Conservation (phyloP, 2,113 vertebrate species). For the Nansenia antarctica region DNA sequence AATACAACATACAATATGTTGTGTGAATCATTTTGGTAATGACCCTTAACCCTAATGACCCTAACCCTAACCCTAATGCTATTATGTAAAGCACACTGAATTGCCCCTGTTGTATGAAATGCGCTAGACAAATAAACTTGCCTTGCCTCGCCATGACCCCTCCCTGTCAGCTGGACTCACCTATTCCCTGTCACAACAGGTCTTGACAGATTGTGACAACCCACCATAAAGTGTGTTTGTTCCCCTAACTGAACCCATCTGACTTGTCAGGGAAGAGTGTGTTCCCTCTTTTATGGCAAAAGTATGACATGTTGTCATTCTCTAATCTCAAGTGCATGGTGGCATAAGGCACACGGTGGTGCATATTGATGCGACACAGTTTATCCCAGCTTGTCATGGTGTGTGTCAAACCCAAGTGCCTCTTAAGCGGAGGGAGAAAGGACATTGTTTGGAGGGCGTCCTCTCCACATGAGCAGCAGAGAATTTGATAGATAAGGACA, state of each 20-base stretch:
- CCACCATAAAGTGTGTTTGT: slow-evolving; percentile 9
- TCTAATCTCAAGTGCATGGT: slow-evolving; percentile 54
- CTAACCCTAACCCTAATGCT: too few species aligned
- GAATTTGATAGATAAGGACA: slow-evolving; percentile 46
- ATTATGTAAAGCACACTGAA: too few species aligned
- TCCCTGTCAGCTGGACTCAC: slow-evolving; percentile 30
- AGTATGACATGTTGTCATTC: slow-evolving; percentile 65
- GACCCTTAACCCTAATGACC: too few species aligned
- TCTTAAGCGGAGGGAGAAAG: slow-evolving; percentile 42
- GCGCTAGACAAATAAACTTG: too few species aligned
- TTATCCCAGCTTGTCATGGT: slow-evolving; percentile 54
- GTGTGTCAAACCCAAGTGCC: slow-evolving; percentile 49
- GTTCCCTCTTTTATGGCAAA: slow-evolving; percentile 35
- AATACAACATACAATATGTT: too few species aligned
- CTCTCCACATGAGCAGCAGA: slow-evolving; percentile 55
- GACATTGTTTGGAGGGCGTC: slow-evolving; percentile 54
- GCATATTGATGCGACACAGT: slow-evolving; percentile 58
- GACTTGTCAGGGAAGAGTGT: slow-evolving; percentile 44
- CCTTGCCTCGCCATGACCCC: too few species aligned
- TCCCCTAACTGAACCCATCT: slow-evolving; percentile 35
- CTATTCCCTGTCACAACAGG: slow-evolving; percentile 43
- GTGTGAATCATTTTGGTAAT: too few species aligned
- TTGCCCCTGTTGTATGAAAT: too few species aligned
- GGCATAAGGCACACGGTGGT: slow-evolving; percentile 40
- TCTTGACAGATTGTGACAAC: slow-evolving; percentile 18